These are phyloP conservation scores for Dolichotis patagonum DNA, from an alignment of 2,113 vertebrate genomes.

Conservation along the genomic window DNA sequence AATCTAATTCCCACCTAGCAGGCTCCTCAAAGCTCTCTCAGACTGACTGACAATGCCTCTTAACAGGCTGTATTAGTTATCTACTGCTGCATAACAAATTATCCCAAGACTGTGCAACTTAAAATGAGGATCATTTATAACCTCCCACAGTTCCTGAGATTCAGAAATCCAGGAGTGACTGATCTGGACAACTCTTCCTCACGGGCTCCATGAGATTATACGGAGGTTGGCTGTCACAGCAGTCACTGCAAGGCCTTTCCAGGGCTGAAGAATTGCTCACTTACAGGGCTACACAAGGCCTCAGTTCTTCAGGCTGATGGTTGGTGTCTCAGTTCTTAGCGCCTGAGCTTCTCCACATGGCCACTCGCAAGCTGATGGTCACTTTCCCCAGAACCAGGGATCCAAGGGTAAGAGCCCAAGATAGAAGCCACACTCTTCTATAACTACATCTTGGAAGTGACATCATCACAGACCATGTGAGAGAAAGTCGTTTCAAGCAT, in stretches of 20 bases:
- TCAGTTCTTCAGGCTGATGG: neutral
- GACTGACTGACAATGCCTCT: neutral
- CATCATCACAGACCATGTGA: neutral
- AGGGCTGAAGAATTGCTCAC: neutral
- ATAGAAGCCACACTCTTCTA: neutral
- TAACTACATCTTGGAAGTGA: neutral
- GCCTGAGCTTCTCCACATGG: neutral
- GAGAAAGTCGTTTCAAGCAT: fast-evolving
- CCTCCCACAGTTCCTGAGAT: neutral
- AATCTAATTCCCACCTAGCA: neutral
- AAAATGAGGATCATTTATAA: neutral
- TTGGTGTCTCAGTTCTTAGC: neutral
- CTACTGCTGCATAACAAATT: neutral
- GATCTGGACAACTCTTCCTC: neutral
- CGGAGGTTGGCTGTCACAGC: neutral
- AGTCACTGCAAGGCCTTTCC: neutral
- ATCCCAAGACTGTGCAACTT: neutral
- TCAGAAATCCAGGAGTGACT: neutral
- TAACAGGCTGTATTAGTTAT: neutral
- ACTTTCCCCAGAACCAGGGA: neutral
- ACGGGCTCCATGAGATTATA: neutral
- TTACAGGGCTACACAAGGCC: neutral
- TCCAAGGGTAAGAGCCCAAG: neutral
- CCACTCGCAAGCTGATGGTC: neutral
- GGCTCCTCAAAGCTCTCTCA: neutral